These are phyloP conservation scores for Ceriagrion tenellum DNA, from an alignment of 2,888 invertebrate genomes.

Conservation along the genomic window DNA sequence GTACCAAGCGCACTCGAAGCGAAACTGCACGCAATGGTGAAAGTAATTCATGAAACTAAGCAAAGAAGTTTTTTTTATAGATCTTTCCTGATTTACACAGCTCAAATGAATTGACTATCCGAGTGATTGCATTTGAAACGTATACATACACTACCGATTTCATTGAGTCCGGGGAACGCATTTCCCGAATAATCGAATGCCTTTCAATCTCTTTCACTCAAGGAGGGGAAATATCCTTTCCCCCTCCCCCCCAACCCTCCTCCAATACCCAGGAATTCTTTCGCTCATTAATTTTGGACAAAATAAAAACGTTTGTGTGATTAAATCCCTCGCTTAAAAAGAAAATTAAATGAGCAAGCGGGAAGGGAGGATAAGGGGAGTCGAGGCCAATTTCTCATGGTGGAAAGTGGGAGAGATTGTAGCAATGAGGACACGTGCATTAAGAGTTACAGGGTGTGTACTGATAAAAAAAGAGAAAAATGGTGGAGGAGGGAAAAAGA, in stretches of 20 bases:
- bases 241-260: background rate
- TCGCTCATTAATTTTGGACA: background rate
- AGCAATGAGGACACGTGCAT: constrained; percentile 1
- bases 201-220: background rate
- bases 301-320: background rate
- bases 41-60: too few relatives aligned
- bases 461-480: background rate
- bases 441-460: constrained; percentile 34
- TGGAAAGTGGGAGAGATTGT: background rate
- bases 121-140: too few relatives aligned
- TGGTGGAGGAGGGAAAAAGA: constrained; percentile 3
- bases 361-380: background rate
- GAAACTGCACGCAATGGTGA: too few relatives aligned
- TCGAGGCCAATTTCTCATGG: background rate
- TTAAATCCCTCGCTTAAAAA: background rate
- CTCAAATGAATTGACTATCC: too few relatives aligned
- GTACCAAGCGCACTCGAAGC: too few relatives aligned
- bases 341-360: background rate
- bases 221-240: background rate
- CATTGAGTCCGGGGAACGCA: too few relatives aligned
- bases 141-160: too few relatives aligned
- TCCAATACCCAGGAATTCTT: background rate
- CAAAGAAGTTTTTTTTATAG: too few relatives aligned
- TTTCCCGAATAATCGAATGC: too few relatives aligned
- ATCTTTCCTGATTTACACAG: too few relatives aligned